Base-by-base conservation (phyloP, 30 jellyfish, hydroid and myxozoan genomes). In the Phacellophora camtschatica region DNA sequence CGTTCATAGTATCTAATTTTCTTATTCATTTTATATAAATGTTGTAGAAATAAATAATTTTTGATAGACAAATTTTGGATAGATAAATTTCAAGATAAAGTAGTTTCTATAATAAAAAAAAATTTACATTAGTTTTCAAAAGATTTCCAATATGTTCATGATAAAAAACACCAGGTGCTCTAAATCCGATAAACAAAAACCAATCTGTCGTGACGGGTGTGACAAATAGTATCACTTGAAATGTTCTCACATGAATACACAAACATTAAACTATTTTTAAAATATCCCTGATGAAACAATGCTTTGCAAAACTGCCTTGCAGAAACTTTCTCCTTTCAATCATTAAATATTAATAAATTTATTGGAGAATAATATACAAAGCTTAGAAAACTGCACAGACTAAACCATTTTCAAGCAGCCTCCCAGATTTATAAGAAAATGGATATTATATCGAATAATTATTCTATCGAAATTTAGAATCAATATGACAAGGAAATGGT, bases 121-220 rank as follows among this genome's bases (percentile, higher is more conserved):
- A n/a, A n/a, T n/a, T n/a, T n/a, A n/a, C n/a, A 63, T 63, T 54
- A 63, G 56, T 63, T 16, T 56, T 4, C 55, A 18, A 29, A 32
- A 39, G 13, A 5, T 13, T 32, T 32, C 10, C 16, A 65, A 65
- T 23, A 57, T 65, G 16, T 32, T 23, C 77, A 23, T 42, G n/a
- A n/a, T n/a, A n/a, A n/a, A n/a, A n/a, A n/a, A n/a, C 35, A 57
- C 61, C 3, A 65, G 36, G 22, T 65, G 79, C 61, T 65, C 79
- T 13, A 27, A 65, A 31, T 16, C 1, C 16, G 79, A 65, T 30
- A 36, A 31, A 25, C 31, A 31, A 1, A 42, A 65, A 31, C 13
- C 79, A 1, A 65, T 65, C 22, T 65, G 79, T 35, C 36, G 79
- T 31, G 59, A 65, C 36, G 33, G 33, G 22, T 65, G 79, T 35